Conservation (phyloP, 2,113 vertebrate species). For the Microtus richardsoni region DNA sequence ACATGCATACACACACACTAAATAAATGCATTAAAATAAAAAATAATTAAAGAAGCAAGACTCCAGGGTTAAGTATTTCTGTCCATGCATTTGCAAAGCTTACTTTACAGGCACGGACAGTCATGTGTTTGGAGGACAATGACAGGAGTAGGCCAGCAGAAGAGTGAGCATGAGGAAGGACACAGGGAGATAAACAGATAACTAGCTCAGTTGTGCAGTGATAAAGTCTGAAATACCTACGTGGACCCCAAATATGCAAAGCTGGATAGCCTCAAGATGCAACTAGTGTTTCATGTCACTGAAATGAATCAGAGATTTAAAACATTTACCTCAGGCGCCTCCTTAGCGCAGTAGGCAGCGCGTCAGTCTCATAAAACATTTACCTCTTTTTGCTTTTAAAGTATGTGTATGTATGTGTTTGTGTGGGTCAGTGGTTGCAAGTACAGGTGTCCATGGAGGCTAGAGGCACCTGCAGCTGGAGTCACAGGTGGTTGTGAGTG, state of each 20-base stretch:
- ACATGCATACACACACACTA: not conserved
- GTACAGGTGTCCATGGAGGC: not conserved
- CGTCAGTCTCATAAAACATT: too few relatives aligned
- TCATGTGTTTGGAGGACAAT: not conserved
- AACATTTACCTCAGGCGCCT: not conserved
- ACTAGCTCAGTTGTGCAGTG: not conserved
- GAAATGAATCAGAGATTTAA: not conserved
- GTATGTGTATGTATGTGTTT: not conserved
- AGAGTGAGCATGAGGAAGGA: not conserved
- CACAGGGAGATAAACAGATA: not conserved
- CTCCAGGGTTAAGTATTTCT: not conserved
- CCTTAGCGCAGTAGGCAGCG: too few relatives aligned
- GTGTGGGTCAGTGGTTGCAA: not conserved
- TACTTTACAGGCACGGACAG: not conserved
- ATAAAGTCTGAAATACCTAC: not conserved
- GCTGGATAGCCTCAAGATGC: not conserved
- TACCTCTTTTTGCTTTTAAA: not conserved
- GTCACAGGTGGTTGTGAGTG: not conserved
- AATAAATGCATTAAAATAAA: not conserved
- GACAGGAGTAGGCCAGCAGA: not conserved
- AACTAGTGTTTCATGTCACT: not conserved
- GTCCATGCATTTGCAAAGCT: not conserved
- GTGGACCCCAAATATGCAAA: not conserved
- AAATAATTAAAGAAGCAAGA: not conserved
- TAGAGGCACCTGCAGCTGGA: not conserved